Evolutionary conservation across 2,888 invertebrate species (phyloP).

Genomic region (Mystacides longicornis): DNA sequence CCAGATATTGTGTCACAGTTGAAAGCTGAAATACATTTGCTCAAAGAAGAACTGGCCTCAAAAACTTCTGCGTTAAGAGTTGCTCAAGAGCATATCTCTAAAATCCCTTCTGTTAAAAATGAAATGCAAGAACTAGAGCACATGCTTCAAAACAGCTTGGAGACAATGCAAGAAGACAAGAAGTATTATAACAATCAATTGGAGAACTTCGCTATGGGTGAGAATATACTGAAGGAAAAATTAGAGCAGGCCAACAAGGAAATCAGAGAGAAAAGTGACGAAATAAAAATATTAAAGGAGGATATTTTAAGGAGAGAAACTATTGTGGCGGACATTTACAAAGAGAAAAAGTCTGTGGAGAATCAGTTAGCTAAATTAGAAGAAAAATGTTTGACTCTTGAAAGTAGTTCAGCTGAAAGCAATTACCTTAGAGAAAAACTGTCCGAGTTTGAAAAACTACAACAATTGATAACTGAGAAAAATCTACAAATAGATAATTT

Average conservation of each 20-base stretch:
- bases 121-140: conserved; percentile 44
- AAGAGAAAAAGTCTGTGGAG: conserved; percentile 50
- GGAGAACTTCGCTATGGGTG: conserved; percentile 47
- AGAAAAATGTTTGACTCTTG: conserved; percentile 40
- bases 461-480: conserved; percentile 49
- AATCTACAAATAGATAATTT: conserved; percentile 48
- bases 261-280: conserved; percentile 46
- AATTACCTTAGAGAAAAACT: conserved; percentile 45
- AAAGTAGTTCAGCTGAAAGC: conserved; percentile 39
- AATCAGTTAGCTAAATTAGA: conserved; percentile 44
- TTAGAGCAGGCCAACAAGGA: conserved; percentile 51
- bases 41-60: conserved; percentile 47
- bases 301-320: conserved; percentile 51
- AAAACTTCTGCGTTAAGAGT: conserved; percentile 48
- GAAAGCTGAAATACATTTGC: conserved; percentile 49
- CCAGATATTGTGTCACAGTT: conserved; percentile 42
- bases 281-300: conserved; percentile 47
- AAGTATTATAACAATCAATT: conserved; percentile 50
- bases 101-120: conserved; percentile 46
- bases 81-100: conserved; percentile 47
- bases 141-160: conserved; percentile 44
- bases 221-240: conserved; percentile 48
- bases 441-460: conserved; percentile 43
- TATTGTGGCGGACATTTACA: conserved; percentile 50
- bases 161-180: conserved; percentile 48